Base-by-base conservation (phyloP, 2,113 vertebrate species). In the Beaufortia kweichowensis region DNA sequence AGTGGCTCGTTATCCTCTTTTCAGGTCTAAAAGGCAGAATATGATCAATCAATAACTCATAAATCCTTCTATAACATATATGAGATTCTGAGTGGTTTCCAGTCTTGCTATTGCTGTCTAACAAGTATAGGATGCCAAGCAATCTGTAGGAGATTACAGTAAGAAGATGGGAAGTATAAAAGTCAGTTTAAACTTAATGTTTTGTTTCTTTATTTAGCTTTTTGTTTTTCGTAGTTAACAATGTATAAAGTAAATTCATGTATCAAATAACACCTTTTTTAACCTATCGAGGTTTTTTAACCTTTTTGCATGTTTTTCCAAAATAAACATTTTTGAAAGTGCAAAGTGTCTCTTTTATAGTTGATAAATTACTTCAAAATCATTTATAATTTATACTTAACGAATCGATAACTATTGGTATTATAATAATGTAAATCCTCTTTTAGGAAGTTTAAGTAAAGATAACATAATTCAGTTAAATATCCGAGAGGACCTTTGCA, bases 11-110 rank as follows among this genome's bases (percentile, higher is more conserved):
- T 69, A 66, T 69, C 50, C 60, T 19, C 35, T 69, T 77, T 78
- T 78, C 50, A 75, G 73, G 65, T 75, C 71, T 74, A 79, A 72
- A 80, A 79, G 68, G 78, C 71, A 55, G 76, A 61, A 67, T 80
- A 62, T 66, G 66, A 78, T 60, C 56, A 70, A 76, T 78, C 57
- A 70, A 74, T 67, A 69, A 41, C 50, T 61, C 67, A 75, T 80
- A 80, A 83, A 77, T 80, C 78, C 31, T 43, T 66, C 50, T 69
- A 61, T 78, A 67, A 74, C 56, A 31, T 73, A 61, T 71, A 59
- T n/a, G 68, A 59, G 68, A 71, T 19, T 35, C 11, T 6, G 70
- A 59, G 56, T 61, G 70, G 33, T 73, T 61, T 72, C 21, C 33
- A 19, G 15, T 71, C 31, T 55, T 55, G 19, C 48, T 35, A 15